phyloP scores from a whole-genome alignment of 2,113 vertebrate species.

The Saimiri boliviensis region DNA sequence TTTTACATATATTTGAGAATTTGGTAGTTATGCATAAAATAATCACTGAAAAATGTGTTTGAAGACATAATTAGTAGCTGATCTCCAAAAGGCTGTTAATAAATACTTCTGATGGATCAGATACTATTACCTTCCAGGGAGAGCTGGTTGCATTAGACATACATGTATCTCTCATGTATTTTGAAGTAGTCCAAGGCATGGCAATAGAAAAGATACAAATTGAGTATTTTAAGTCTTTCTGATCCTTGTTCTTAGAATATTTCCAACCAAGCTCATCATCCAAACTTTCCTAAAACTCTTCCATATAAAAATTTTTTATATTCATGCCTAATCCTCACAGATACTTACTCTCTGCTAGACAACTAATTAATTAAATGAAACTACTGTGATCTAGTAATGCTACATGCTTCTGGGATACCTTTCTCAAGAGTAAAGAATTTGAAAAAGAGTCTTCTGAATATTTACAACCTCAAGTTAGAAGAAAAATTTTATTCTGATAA shows the following conservation, averaged over 20 bases:
- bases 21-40: neutral
- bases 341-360: neutral
- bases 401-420: neutral
- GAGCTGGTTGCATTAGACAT: neutral
- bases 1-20: neutral
- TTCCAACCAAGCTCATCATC: neutral
- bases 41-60: conserved; percentile 11
- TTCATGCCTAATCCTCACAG: neutral
- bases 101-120: neutral
- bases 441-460: neutral
- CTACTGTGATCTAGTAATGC: neutral
- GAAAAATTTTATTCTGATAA: neutral
- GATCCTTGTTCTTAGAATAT: neutral
- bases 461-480: neutral
- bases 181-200: neutral
- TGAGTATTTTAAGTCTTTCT: neutral
- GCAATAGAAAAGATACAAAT: neutral
- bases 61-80: neutral
- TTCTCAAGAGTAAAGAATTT: neutral
- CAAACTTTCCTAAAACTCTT: neutral
- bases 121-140: neutral
- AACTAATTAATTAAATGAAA: neutral
- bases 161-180: neutral
- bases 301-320: neutral
- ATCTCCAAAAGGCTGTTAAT: neutral